Evolutionary conservation across 2,113 vertebrate species (phyloP).

Genomic region (Crypturellus undulatus): DNA sequence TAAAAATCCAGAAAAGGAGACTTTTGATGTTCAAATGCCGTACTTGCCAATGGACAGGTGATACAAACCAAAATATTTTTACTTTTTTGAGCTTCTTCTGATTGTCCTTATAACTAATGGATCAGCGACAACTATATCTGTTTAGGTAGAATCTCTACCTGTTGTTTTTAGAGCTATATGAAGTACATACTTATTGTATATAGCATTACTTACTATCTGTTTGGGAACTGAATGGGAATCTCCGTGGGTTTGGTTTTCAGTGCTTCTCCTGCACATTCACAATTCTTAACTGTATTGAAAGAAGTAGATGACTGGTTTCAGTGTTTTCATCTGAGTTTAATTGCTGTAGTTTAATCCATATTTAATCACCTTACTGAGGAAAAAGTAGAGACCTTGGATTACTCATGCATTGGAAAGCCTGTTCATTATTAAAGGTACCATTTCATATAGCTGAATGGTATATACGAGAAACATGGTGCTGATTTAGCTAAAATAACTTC

Average conservation of each 20-base stretch:
- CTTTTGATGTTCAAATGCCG: neutral
- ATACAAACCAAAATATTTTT: neutral
- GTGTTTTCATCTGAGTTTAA: neutral
- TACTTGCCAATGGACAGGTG: neutral
- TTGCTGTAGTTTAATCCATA: neutral
- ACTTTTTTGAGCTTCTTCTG: neutral
- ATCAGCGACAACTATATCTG: neutral
- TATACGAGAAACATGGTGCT: conserved; percentile 19
- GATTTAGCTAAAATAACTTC: conserved; percentile 46
- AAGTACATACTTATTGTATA: neutral
- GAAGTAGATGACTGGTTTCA: neutral
- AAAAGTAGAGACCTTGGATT: neutral
- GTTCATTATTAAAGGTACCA: neutral
- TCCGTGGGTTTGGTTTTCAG: neutral
- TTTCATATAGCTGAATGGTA: neutral
- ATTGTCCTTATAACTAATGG: neutral
- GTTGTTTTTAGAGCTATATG: neutral
- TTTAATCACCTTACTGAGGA: neutral
- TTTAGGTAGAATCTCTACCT: neutral
- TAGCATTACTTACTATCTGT: neutral
- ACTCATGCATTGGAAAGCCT: neutral
- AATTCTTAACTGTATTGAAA: neutral
- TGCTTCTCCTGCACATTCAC: neutral
- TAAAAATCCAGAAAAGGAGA: neutral
- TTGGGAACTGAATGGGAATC: neutral